A percentile compares a stretch with the other conserved stretches of the same genome.
These are phyloP conservation scores for Yasuhikotakia modesta DNA, from an alignment of 2,797 vertebrate genomes.

Conservation along the genomic window DNA sequence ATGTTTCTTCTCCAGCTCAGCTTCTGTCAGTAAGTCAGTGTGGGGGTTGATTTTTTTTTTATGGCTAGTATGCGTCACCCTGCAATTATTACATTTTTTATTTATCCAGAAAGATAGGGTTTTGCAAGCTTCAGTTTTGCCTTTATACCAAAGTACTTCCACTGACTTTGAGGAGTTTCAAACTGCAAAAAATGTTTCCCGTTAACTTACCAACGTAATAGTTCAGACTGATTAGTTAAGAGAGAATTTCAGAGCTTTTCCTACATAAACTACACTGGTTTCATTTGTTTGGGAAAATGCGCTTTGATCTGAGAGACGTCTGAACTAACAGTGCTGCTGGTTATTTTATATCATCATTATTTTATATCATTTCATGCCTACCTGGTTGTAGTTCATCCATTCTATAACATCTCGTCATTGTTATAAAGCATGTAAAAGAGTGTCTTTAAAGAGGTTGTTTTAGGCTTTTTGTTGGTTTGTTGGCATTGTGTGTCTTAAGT, in stretches of 20 bases:
- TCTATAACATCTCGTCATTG: constrained; percentile 22
- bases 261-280: constrained; percentile 38
- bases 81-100: constrained; percentile 24
- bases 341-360: constrained; percentile 29
- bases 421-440: constrained; percentile 39
- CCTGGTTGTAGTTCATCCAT: constrained; percentile 9
- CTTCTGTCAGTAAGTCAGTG: neutral
- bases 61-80: constrained; percentile 15
- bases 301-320: constrained; percentile 30
- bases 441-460: constrained; percentile 24
- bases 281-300: constrained; percentile 15
- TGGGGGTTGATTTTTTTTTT: neutral
- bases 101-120: neutral
- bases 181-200: neutral
- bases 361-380: constrained; percentile 37
- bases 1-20: constrained; percentile 8
- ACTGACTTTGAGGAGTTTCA: neutral
- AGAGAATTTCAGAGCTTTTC: constrained; percentile 13
- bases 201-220: neutral
- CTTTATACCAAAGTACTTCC: neutral
- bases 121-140: neutral
- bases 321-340: constrained; percentile 35
- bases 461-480: neutral
- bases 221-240: neutral
- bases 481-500: constrained; percentile 19